Percentiles rank a stretch among this genome's conserved stretches.
Conservation (phyloP, 2,113 vertebrate species). For the Clarias batrachus region DNA sequence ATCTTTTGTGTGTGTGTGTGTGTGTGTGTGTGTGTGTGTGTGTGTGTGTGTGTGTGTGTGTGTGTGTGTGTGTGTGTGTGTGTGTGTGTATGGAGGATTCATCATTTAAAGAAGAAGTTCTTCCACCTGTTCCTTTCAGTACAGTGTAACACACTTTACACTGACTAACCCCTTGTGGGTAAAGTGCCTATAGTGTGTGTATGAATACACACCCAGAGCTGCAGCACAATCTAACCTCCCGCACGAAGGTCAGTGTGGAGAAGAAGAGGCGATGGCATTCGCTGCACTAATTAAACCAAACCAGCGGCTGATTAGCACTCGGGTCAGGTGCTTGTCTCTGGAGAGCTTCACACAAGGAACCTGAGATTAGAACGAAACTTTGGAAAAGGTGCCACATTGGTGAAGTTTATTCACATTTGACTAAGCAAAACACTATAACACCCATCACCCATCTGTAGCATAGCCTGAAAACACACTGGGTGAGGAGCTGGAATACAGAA, state of each 20-base stretch:
- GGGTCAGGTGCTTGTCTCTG: conserved; percentile 5
- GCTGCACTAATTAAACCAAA: conserved; percentile 12
- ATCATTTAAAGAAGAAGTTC: conserved; percentile 14
- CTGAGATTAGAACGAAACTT: not conserved
- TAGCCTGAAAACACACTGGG: not conserved
- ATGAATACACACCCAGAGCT: not conserved
- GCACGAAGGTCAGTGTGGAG: not conserved
- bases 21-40: no score
- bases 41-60: not conserved
- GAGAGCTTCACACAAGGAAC: not conserved
- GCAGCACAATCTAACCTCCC: not conserved
- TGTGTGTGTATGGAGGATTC: not conserved
- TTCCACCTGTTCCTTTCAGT: conserved; percentile 37
- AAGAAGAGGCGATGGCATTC: not conserved
- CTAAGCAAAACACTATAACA: not conserved
- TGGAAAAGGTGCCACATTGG: not conserved
- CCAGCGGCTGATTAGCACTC: conserved; percentile 6
- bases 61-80: no score
- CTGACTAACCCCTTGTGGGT: not conserved
- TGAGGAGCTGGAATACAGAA: not conserved
- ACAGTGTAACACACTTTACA: conserved; percentile 3
- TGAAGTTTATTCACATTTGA: not conserved
- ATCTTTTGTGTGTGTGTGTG: not conserved
- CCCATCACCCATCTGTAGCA: not conserved
- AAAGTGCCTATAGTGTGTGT: conserved; percentile 13